Evolutionary conservation across 2,113 vertebrate genomes (phyloP), one percentile per base, ranked within the genome.

Genomic region (Pelvicachromis taeniatus): DNA sequence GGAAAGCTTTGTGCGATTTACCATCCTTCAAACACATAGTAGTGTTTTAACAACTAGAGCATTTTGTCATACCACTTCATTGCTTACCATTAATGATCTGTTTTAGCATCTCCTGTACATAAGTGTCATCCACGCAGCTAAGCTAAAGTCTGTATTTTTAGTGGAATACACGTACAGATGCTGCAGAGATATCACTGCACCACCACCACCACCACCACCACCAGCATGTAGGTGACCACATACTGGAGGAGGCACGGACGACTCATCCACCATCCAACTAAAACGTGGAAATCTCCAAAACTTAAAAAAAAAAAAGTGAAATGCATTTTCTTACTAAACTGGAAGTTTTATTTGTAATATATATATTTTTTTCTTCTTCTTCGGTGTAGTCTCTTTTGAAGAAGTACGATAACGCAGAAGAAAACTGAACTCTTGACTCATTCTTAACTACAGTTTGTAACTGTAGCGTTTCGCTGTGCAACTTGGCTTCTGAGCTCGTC

Each of bases 121-220:
- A 77, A 48, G 52, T 50, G 50, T 79, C 85, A 83, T 88, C 61
- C 85, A 84, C 45, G 82, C 89, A 84, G 88, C 90, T 88, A 65
- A 86, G 92, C 93, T 87, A 86, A 92, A 90, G 91, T 93, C 92
- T 93, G 91, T 93, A 91, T 89, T 90, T 89, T 85, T 59, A 48
- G 87, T 80, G 86, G 81, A 80, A 48, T 77, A 80, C 82, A 31
- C 70, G 53, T 61, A 77, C 50, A 85, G 77, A 86, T 42, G 85
- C 79, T 86, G 83, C 86, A 55, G 88, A 40, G 83, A 50, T 42
- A 48, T 10, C 42, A 53, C 88, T 54, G 78, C 79, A 21, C n/a
- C n/a, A n/a, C n/a, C n/a, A 16, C 81, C 77, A 53, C 35, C 68
- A 63, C 42, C 63, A 56, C 45, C 58, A 63, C 52, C 59, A n/a